Base-by-base conservation (phyloP, 2,888 invertebrate species). In the Andrena camellia region DNA sequence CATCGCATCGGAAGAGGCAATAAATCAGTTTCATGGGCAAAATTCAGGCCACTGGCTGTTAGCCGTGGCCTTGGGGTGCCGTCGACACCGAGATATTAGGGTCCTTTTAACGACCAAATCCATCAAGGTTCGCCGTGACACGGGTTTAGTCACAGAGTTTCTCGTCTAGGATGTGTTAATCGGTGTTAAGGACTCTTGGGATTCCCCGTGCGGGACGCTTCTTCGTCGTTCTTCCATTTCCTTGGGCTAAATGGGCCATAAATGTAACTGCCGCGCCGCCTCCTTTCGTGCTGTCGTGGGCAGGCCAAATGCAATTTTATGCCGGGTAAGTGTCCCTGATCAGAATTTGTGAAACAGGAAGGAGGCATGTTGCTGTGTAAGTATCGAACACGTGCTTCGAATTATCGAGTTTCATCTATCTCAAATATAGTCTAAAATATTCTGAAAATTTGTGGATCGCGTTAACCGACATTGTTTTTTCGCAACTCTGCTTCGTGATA, bases 191-290 rank as follows among this genome's bases (percentile, higher is more conserved):
- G 13, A 17, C 42, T 17, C n/a, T 31, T 1, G 76, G 72, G 23
- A 72, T 72, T 76, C 26, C 63, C 75, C 42, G 52, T 5, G 3
- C 26, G 62, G 29, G 29, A 42, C 23, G 33, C n/a, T 26, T 42
- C 13, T n/a, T 33, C 50, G 26, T 42, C 23, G 4, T 3, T 10
- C 10, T 0, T 10, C 10, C 17, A 52, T 50, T 69, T 13, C n/a
- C 20, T 10, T 54, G 8, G 6, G 13, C 35, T 54, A 57, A 57
- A 29, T 71, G 20, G 3, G 0, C 1, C 8, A n/a, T 17, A 20
- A 60, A 52, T 48, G 13, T 23, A 20, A 57, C 23, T 23, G 8
- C 13, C 1, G 13, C 7, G 50, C 42, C 42, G 8, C 13, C n/a
- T 31, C 33, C 10, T 64, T 66, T 35, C n/a, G 17, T 31, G 1